Base-by-base conservation (phyloP, 2,888 invertebrate species). In the Heliconius erato region DNA sequence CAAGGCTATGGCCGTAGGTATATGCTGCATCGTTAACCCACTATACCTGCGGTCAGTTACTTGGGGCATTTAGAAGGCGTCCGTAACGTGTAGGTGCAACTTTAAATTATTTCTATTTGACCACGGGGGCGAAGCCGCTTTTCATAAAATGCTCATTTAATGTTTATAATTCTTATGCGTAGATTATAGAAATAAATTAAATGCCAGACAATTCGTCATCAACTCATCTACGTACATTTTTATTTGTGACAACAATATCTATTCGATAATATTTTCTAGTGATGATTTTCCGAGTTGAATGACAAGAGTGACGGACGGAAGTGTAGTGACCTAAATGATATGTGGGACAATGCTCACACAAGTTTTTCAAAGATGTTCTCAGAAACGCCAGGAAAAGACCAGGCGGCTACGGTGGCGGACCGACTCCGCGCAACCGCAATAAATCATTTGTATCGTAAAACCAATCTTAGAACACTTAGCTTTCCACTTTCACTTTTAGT, bases 391-490 rank as follows among this genome's bases (percentile, higher is more conserved):
- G 79, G 74, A 83, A 80, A 82, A 77, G 77, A 54, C 74, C n/a
- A 63, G 28, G 63, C 19, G 63, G n/a, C n/a, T 23, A 12, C n/a
- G 72, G 83, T n/a, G 54, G 72, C 80, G 14, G 35, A 28, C 67
- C 80, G n/a, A 35, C 63, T 49, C 65, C 49, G 44, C 35, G 71
- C 54, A 71, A 63, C 74, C 54, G 49, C 69, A 54, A 81, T 86
- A 84, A 83, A 84, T 82, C 84, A 83, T 77, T 74, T 49, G 54
- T 78, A 82, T 84, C 83, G 79, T 81, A 79, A 83, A 85, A 82
- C 83, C 26, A 35, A 82, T 84, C 84, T 84, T 72, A 23, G 74
- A 80, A 78, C 80, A 83, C 74, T 80, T 79, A 69, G 82, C 79
- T 82, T 72, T 82, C 79, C 54, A 80, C 80, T 82, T 84, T 79